A percentile compares a stretch with the other conserved stretches of the same genome.
These are phyloP conservation scores for Morpho deidamia DNA, from an alignment of 2,888 invertebrate species.

Conservation along the genomic window DNA sequence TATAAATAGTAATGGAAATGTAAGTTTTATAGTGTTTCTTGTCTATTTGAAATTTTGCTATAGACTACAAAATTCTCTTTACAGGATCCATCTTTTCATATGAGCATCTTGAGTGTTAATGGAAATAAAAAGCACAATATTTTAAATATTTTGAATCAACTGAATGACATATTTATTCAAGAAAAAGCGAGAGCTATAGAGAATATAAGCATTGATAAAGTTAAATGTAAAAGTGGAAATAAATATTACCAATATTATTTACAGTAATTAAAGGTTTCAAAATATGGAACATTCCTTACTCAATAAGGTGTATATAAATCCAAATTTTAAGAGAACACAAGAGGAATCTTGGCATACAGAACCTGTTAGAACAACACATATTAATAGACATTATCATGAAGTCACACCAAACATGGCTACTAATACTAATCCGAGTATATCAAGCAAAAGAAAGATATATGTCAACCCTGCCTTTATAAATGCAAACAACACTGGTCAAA, in stretches of 20 bases:
- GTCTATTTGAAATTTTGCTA: neutral
- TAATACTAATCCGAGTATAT: constrained; percentile 16
- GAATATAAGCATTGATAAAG: constrained; percentile 67
- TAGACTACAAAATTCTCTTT: constrained; percentile 35
- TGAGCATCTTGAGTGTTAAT: constrained; percentile 89
- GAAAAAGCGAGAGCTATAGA: constrained; percentile 49
- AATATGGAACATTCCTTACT: constrained; percentile 29
- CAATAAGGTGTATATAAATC: constrained; percentile 61
- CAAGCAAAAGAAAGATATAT: constrained; percentile 50
- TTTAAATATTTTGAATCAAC: constrained; percentile 55
- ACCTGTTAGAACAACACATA: constrained; percentile 36
- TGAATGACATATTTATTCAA: constrained; percentile 64
- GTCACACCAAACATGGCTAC: constrained; percentile 23
- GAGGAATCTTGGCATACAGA: constrained; percentile 11
- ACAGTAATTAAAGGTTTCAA: constrained; percentile 36
- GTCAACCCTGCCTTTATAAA: constrained; percentile 69
- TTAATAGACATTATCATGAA: constrained; percentile 54
- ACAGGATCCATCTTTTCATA: constrained; percentile 90
- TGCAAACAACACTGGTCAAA: constrained; percentile 14
- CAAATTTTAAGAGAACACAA: constrained; percentile 51
- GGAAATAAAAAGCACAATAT: constrained; percentile 81
- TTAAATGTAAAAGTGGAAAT: constrained; percentile 87
- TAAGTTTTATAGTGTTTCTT: neutral
- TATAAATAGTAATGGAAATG: no score
- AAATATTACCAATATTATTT: constrained; percentile 80